Percentiles rank a stretch among this genome's conserved stretches.
Evolutionary conservation across 2,113 vertebrate genomes (phyloP).

Genomic region (Rhea americana): DNA sequence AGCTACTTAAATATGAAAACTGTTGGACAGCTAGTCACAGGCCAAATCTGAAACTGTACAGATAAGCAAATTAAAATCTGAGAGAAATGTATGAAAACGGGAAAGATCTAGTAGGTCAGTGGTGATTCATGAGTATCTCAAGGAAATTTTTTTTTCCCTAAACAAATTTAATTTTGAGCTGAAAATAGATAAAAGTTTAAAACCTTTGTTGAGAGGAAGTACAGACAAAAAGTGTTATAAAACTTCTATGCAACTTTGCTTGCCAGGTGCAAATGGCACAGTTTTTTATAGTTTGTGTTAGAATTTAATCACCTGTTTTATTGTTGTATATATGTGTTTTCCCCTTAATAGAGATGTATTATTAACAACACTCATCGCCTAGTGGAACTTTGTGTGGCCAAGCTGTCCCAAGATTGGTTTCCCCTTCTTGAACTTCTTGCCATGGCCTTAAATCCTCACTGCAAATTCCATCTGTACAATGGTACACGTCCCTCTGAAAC

Average conservation of each 20-base stretch:
- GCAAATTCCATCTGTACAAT: conserved; percentile 99
- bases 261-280: background rate
- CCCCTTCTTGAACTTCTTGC: conserved; percentile 98
- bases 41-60: background rate
- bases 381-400: conserved; percentile 97
- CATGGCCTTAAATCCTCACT: conserved; percentile 99
- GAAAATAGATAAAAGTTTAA: background rate
- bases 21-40: background rate
- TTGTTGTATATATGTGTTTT: background rate
- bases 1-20: background rate
- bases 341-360: conserved; percentile 91
- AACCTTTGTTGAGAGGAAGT: background rate
- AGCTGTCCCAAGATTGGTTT: conserved; percentile 99
- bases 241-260: background rate
- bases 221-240: background rate
- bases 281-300: background rate
- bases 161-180: background rate
- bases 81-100: background rate
- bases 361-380: conserved; percentile 99
- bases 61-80: background rate
- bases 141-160: background rate
- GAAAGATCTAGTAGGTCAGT: background rate
- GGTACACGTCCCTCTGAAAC: conserved; percentile 98
- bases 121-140: background rate
- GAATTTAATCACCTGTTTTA: background rate